Conservation (phyloP, 2,888 invertebrate species). For the Eulithis prunata region DNA sequence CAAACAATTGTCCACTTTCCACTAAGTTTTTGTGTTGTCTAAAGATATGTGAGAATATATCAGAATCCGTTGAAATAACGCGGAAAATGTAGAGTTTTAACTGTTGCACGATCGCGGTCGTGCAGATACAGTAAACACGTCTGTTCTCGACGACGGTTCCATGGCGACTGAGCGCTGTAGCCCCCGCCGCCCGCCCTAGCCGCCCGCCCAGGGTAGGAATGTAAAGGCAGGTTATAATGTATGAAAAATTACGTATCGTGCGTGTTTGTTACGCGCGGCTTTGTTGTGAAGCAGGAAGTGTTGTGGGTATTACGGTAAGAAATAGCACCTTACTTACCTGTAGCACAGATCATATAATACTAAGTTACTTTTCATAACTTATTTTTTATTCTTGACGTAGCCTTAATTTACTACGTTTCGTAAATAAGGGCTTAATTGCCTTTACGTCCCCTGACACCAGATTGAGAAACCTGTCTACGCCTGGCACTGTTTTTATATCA, state of each 20-base stretch:
- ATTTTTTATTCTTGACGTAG: too few species aligned
- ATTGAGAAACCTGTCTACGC: too few species aligned
- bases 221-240: conserved; percentile 26
- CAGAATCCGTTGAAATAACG: conserved; percentile 7
- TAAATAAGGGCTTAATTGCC: too few species aligned
- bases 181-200: conserved; percentile 74
- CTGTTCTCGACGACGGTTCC: conserved; percentile 54
- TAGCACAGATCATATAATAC: too few species aligned
- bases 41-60: background rate
- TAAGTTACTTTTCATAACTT: too few species aligned
- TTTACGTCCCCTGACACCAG: too few species aligned
- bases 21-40: conserved; percentile 13
- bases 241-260: conserved; percentile 23
- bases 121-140: conserved; percentile 51
- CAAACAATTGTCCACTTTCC: conserved; percentile 15
- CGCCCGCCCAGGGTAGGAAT: conserved; percentile 69
- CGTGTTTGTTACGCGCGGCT: background rate
- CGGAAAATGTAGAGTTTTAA: conserved; percentile 28
- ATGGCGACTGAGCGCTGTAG: conserved; percentile 63
- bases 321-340: background rate
- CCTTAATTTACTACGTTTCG: too few species aligned
- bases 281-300: background rate
- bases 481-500: too few species aligned
- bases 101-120: conserved; percentile 44
- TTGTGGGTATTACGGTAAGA: background rate